These are phyloP conservation scores for Pachyrhynchus sulphureomaculatus DNA, from an alignment of 1,140 invertebrate species.

Conservation along the genomic window DNA sequence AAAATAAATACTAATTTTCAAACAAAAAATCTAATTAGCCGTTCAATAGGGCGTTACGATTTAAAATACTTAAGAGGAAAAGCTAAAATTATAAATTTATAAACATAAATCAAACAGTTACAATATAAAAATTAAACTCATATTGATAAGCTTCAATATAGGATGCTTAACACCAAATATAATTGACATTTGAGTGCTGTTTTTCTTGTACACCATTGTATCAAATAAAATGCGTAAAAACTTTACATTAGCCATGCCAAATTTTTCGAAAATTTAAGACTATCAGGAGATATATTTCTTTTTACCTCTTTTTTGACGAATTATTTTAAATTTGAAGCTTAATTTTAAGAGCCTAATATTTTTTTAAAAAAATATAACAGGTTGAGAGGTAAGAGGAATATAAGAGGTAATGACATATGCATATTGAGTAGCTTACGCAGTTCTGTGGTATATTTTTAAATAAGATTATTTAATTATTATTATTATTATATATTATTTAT, in stretches of 20 bases:
- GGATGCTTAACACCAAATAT: slow-evolving; percentile 39
- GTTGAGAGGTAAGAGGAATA: background rate
- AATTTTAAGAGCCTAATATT: too few species aligned
- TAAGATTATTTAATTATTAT: too few species aligned
- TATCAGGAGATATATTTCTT: background rate
- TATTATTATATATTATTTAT: too few species aligned
- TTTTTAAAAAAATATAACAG: background rate
- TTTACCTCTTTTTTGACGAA: background rate
- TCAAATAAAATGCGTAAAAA: slow-evolving; percentile 21
- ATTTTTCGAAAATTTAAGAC: background rate
- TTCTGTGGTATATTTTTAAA: too few species aligned
- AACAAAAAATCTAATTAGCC: too few species aligned
- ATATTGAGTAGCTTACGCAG: too few species aligned
- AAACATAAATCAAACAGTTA: slow-evolving; percentile 9
- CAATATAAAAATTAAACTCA: background rate
- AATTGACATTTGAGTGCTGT: slow-evolving; percentile 44
- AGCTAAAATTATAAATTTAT: too few species aligned
- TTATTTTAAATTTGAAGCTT: too few species aligned
- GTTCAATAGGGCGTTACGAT: too few species aligned
- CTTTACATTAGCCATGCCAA: slow-evolving; percentile 18
- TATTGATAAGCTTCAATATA: background rate
- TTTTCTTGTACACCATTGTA: slow-evolving; percentile 28
- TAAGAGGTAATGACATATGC: too few species aligned
- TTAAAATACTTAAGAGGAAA: too few species aligned
- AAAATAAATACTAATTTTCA: background rate